Evolutionary conservation across 2,888 invertebrate genomes (phyloP), one percentile per base, ranked within the genome.

Genomic region (Frankliniella fusca): DNA sequence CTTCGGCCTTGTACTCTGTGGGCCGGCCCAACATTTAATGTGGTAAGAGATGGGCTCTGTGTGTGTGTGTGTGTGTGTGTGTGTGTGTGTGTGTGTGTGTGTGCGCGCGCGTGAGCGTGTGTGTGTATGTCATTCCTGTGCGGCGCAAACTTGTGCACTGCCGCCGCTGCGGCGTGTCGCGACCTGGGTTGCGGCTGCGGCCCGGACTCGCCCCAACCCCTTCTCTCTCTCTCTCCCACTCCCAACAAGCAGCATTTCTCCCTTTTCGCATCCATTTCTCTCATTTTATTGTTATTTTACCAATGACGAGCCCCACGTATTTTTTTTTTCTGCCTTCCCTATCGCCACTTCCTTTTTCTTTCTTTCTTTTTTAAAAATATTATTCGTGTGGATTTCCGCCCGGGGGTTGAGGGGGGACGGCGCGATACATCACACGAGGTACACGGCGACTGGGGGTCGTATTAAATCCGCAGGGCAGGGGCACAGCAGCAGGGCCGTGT

Each of bases 151-250:
- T 38, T 38, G 5, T 38, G 38, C 38, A 38, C 18, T 81, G 23
- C 83, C 82, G 23, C 83, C 82, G 81, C 82, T 83, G 82, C 76
- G 80, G 80, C 80, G 82, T 82, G 80, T 28, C 80, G 80, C 80
- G 81, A 54, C 38, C 28, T n/a, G n/a, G n/a, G n/a, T n/a, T n/a
- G n/a, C 81, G 48, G 80, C 50, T 82, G 81, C 80, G 81, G 70
- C 65, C 80, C 81, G 79, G 83, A 49, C 80, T 82, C 79, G 80
- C 61, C 49, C 38, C 79, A 50, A 79, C 80, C 82, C 54, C 23
- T n/a, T n/a, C n/a, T n/a, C n/a, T n/a, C n/a, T n/a, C n/a, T n/a
- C n/a, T n/a, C n/a, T n/a, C n/a, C n/a, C n/a, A n/a, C n/a, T n/a
- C n/a, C n/a, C n/a, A n/a, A n/a, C n/a, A n/a, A 80, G 3, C 76